Percentiles rank a stretch among this genome's conserved stretches.
These are phyloP conservation scores for Channa maculata DNA, from an alignment of 2,113 vertebrate species.

Conservation along the genomic window DNA sequence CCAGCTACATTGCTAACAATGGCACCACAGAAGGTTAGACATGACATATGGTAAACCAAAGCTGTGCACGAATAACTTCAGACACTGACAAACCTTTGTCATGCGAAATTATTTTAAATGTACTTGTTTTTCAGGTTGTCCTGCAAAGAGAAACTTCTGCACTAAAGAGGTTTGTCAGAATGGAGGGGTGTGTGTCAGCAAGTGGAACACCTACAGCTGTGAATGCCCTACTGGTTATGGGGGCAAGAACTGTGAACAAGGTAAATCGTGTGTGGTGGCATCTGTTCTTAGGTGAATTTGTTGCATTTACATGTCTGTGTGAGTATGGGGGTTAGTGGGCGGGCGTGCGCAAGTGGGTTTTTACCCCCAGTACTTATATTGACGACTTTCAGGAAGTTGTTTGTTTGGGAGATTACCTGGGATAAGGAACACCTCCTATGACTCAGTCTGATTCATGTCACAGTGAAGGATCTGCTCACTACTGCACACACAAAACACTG, in stretches of 20 bases:
- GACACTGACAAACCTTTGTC: too few species aligned
- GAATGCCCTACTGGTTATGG: slow-evolving; percentile 88
- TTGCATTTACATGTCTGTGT: not conserved
- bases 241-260: slow-evolving; percentile 97
- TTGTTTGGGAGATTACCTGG: slow-evolving; percentile 34
- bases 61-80: too few species aligned
- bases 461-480: slow-evolving; percentile 5
- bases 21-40: slow-evolving; percentile 90
- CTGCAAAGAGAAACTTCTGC: slow-evolving; percentile 91
- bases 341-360: too few species aligned
- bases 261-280: slow-evolving; percentile 71
- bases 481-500: slow-evolving; percentile 18
- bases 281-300: not conserved
- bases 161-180: slow-evolving; percentile 88
- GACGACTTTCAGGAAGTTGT: slow-evolving; percentile 35
- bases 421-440: slow-evolving; percentile 36
- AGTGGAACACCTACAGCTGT: slow-evolving; percentile 92
- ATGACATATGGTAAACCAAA: not conserved
- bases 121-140: slow-evolving; percentile 83
- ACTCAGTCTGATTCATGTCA: slow-evolving; percentile 59
- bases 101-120: not conserved
- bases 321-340: too few species aligned
- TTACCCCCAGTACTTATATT: not conserved
- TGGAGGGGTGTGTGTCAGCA: slow-evolving; percentile 89
- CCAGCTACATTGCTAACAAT: slow-evolving; percentile 94